Evolutionary conservation across 2,113 vertebrate genomes (phyloP), one percentile per base, ranked within the genome.

Genomic region (Athene noctua): DNA sequence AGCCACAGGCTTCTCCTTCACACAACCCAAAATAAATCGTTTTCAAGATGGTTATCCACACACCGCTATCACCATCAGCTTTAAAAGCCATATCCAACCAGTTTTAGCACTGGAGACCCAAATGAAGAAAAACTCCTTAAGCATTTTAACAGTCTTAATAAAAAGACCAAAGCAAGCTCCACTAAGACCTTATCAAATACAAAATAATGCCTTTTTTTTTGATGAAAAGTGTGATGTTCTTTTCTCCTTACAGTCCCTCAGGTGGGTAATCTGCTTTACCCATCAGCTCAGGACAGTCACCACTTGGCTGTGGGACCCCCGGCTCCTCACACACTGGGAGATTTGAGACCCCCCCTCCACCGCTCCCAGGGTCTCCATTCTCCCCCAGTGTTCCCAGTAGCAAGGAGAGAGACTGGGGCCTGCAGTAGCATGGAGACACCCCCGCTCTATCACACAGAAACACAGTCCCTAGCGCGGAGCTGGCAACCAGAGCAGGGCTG

Each of bases 381-480:
- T 26, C 29, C 38, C 40, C 22, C 27, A 3, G 29, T 2, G 40
- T 30, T n/a, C 40, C 6, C 71, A 40, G 47, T 0, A 25, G 63
- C 20, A 30, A 54, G 8, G 29, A 7, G 17, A 38, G 16, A 29
- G 32, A 3, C 19, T 2, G 0, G 15, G 25, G 40, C 40, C 19
- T 7, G 16, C 55, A 11, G 47, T 0, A 34, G 16, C 80, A 17
- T 1, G 0, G 10, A 5, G 47, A 17, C 13, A 8, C 8, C 29
- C 88, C 54, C 2, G 5, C n/a, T 62, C 21, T 8, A 3, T 26
- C 46, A 21, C 40, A 5, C 82, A 9, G 47, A 71, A 52, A 70
- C 7, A 32, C 17, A 10, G 74, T 2, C n/a, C 19, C 71, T 1
- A 2, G n/a, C 0, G 4, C 0, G 3, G 20, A 57, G 55, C 80